Base-by-base conservation (phyloP, 2,888 invertebrate genomes). In the Diaphora mendica region DNA sequence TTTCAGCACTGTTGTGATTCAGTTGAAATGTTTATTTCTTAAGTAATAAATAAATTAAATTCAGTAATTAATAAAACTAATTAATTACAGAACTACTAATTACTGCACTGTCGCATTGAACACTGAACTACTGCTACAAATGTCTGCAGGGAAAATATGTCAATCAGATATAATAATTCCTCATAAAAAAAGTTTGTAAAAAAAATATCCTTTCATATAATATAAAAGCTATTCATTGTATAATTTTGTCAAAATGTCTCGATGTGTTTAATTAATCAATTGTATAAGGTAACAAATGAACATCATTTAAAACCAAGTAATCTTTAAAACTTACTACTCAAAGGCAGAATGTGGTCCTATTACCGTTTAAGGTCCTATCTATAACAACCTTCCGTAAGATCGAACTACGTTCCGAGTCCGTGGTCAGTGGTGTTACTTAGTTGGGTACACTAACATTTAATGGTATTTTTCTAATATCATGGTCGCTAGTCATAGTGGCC, bases 401-500 rank as follows among this genome's bases (percentile, higher is more conserved):
- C 11, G 26, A 59, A 59, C 11, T 59, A 23, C 55, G 11, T 59
- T 11, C 30, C 30, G 0, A 59, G 62, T 62, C 62, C 30, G 30
- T 62, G 62, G 62, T 62, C 62, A 17, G 30, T 62, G 62, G 17
- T 30, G 17, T 65, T 9, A 65, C n/a, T 35, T 39, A 65, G 23
- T 64, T 13, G 39, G 70, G 81, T 76, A 75, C 72, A 71, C 66
- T 72, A 59, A 26, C 48, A 7, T 5, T 44, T 33, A 83, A 77
- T 72, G 70, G 72, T 82, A 78, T 71, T 71, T 71, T 73, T 72
- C 70, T 71, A 48, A 66, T 79, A 72, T 71, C 23, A 51, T 51
- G 23, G 51, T 55, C 42, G 69, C 81, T 75, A 71, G 71, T 75
- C 74, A 78, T 71, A 67, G 76, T 68, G 71, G 78, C 81, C 67